Evolutionary conservation across 2,113 vertebrate genomes (phyloP).

Genomic region (Catharus fuscescens): DNA sequence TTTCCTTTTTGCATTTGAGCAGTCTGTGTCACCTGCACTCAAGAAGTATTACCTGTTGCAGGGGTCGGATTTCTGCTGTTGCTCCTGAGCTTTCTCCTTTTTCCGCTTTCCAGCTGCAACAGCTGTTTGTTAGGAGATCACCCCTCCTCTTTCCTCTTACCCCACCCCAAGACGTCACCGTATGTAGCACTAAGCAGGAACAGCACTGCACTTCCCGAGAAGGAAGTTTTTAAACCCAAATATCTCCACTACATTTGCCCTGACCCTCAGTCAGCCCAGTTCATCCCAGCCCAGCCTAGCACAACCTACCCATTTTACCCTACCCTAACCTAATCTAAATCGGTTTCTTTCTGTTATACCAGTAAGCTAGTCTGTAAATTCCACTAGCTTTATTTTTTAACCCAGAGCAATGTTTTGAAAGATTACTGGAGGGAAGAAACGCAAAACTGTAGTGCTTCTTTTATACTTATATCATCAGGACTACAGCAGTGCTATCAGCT

Average conservation of each 20-base stretch:
- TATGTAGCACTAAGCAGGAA: neutral
- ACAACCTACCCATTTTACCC: too few species aligned
- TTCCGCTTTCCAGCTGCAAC: slow-evolving; percentile 16
- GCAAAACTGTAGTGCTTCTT: neutral
- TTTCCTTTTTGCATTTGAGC: neutral
- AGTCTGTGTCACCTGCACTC: neutral
- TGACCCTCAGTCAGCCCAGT: neutral
- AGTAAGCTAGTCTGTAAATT: neutral
- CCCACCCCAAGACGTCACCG: slow-evolving; percentile 30
- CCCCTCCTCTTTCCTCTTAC: slow-evolving; percentile 55
- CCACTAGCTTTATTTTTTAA: neutral
- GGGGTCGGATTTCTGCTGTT: neutral
- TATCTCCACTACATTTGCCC: neutral
- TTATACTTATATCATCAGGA: neutral
- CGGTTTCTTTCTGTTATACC: neutral
- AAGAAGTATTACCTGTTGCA: neutral
- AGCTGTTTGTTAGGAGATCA: slow-evolving; percentile 17
- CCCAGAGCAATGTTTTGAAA: neutral
- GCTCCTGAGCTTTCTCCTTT: neutral
- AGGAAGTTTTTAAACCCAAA: neutral
- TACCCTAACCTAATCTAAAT: fast-evolving
- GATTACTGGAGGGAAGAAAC: neutral
- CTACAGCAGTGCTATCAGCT: neutral
- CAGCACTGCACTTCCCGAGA: neutral
- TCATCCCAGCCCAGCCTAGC: fast-evolving